Percentiles rank a stretch among this genome's conserved stretches.
Evolutionary conservation across 2,797 vertebrate genomes (phyloP).

Genomic region (Psittacula echo): DNA sequence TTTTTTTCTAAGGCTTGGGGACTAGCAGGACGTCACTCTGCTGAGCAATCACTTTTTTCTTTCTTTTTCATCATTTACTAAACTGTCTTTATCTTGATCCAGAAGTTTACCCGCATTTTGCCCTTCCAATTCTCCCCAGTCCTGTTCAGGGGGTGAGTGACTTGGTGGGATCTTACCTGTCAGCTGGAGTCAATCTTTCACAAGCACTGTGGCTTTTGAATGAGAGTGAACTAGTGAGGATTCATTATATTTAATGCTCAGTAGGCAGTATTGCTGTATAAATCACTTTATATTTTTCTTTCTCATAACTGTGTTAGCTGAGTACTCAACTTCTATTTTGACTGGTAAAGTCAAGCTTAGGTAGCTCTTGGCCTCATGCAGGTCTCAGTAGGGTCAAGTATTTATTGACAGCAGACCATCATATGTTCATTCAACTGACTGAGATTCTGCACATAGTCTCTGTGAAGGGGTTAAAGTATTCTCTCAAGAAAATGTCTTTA

Average conservation of each 20-base stretch:
- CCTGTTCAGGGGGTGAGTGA: not conserved
- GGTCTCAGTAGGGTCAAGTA: not conserved
- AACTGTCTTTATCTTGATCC: not conserved
- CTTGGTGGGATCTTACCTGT: not conserved
- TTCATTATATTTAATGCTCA: not conserved
- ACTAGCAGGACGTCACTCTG: not conserved
- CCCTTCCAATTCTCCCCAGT: fast-evolving
- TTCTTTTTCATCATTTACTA: not conserved
- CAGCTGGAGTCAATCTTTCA: not conserved
- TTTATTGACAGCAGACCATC: not conserved
- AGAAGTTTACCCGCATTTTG: not conserved
- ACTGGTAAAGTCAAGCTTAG: not conserved
- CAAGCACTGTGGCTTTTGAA: not conserved
- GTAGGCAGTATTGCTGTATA: not conserved
- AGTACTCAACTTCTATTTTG: not conserved
- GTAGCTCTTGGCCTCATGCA: not conserved
- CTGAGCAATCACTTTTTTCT: not conserved
- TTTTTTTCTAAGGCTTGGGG: not conserved
- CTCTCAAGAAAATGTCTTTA: not conserved
- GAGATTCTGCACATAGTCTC: not conserved
- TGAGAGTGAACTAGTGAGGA: not conserved
- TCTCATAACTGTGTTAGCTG: not conserved
- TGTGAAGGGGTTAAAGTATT: not conserved
- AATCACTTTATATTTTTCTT: not conserved
- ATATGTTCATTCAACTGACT: not conserved